Evolutionary conservation across 2,113 vertebrate species (phyloP).

Genomic region (Crotalus helleri): DNA sequence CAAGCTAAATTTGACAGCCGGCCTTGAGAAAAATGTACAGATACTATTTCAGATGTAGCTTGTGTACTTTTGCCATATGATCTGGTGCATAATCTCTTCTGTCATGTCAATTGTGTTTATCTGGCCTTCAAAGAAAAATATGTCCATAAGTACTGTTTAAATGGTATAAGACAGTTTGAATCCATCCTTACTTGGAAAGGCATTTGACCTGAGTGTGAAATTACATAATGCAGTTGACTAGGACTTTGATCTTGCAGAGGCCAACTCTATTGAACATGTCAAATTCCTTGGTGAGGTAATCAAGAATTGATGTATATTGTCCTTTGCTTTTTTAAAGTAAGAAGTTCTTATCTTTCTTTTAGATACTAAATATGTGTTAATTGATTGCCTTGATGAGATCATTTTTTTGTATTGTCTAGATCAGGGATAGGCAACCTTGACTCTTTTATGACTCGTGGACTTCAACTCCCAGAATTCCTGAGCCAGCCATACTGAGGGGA

Average conservation of each 20-base stretch:
- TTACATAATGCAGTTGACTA: background rate
- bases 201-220: background rate
- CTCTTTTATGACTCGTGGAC: too few species aligned
- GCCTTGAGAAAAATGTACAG: background rate
- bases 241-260: background rate
- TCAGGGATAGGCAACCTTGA: background rate
- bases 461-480: too few species aligned
- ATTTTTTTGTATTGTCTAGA: background rate
- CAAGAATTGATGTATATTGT: background rate
- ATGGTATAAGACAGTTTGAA: background rate
- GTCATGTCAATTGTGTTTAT: background rate
- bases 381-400: background rate
- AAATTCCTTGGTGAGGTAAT: conserved; percentile 5
- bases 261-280: background rate
- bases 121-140: background rate
- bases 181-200: background rate
- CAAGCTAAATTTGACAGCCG: background rate
- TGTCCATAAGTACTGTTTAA: background rate
- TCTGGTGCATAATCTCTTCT: background rate
- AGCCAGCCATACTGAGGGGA: too few species aligned
- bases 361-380: background rate
- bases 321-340: background rate
- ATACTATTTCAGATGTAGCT: background rate
- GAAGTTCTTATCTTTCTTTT: background rate
- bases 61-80: background rate